Conservation (phyloP, 92 coral and sea anemone species). For the Porites lobata region DNA sequence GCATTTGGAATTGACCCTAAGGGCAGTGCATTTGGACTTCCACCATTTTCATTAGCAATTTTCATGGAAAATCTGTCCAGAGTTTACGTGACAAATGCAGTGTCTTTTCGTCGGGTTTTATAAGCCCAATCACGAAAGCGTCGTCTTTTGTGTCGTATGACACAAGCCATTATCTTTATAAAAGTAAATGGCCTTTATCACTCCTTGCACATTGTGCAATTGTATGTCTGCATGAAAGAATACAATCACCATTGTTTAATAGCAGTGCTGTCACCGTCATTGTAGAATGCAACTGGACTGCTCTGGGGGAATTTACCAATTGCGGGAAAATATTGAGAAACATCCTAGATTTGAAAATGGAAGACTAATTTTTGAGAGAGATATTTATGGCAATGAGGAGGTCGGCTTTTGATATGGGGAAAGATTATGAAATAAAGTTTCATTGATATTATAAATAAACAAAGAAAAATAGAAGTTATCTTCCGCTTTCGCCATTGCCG, state of each 20-base stretch:
- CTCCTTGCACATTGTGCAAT: conserved; percentile 40
- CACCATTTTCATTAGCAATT: not conserved
- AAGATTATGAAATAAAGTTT: conserved; percentile 7
- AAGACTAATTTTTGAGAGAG: too few species aligned
- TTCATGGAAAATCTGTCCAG: conserved; percentile 3
- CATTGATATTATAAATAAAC: not conserved
- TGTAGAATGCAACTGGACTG: not conserved
- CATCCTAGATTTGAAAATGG: not conserved
- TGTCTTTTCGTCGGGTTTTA: not conserved
- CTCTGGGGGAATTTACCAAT: conserved; percentile 3
- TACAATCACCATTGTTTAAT: not conserved
- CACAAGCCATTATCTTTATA: not conserved
- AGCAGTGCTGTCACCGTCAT: not conserved
- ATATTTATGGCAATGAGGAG: not conserved
- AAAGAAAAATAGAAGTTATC: not conserved
- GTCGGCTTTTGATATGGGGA: not conserved
- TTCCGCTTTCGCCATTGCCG: not conserved
- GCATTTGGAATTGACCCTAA: not conserved
- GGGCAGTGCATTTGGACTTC: conserved; percentile 11
- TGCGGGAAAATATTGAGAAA: conserved; percentile 3
- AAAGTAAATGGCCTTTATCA: conserved; percentile 22
- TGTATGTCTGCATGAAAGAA: conserved; percentile 14
- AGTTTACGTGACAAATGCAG: conserved; percentile 26
- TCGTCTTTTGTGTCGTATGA: conserved; percentile 23
- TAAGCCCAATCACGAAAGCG: conserved; percentile 4